Percentiles rank a stretch among this genome's conserved stretches.
Conservation (phyloP, 2,888 invertebrate genomes). For the Hemicrepidius hirtus region DNA sequence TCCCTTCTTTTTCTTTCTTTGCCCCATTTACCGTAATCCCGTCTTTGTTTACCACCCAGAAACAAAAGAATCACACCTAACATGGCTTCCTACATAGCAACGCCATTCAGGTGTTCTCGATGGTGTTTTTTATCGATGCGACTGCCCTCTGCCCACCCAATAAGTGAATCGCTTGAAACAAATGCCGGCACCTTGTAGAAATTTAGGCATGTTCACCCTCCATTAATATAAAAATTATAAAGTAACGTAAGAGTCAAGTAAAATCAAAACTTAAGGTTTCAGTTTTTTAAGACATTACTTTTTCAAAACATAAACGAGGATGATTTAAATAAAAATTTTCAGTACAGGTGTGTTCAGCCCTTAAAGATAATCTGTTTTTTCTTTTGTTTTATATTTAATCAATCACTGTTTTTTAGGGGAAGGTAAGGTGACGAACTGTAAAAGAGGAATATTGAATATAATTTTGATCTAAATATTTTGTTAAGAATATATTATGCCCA, state of each 20-base stretch:
- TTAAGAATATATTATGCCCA: no score
- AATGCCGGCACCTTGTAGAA: conserved; percentile 68
- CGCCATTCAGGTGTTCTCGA: conserved; percentile 71
- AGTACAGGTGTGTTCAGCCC: conserved; percentile 1
- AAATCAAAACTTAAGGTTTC: no score
- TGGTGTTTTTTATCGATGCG: conserved; percentile 67
- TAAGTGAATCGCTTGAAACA: conserved; percentile 69
- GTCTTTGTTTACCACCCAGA: conserved; percentile 70
- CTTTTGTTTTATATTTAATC: no score
- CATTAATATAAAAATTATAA: not conserved
- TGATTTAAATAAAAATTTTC: no score
- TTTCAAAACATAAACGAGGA: no score
- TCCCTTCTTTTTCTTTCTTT: conserved; percentile 48
- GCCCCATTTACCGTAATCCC: conserved; percentile 48
- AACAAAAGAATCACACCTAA: conserved; percentile 70
- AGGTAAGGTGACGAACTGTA: no score
- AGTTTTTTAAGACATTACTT: no score
- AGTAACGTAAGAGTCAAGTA: no score
- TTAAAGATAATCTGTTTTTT: not conserved
- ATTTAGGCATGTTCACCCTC: conserved; percentile 54
- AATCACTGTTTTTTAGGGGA: no score
- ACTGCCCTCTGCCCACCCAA: conserved; percentile 71
- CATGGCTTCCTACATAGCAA: conserved; percentile 71
- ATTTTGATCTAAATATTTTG: no score
- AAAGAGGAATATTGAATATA: no score